Conservation (phyloP, 2,888 invertebrate genomes). For the Erebia palarica region DNA sequence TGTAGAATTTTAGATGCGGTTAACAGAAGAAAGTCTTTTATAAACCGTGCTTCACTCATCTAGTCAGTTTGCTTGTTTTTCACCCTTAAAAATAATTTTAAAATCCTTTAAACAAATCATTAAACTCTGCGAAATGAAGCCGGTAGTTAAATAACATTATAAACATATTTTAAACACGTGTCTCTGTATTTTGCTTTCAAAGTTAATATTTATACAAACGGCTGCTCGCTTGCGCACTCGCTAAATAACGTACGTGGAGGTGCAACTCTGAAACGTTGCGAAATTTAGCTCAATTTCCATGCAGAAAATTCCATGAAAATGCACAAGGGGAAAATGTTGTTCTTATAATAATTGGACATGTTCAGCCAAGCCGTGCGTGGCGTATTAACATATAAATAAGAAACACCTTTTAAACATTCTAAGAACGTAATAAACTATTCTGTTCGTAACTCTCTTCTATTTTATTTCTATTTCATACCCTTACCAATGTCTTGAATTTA, state of each 20-base stretch:
- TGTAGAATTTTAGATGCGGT: too few relatives aligned
- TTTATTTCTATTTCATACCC: neutral
- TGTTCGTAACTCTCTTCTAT: neutral
- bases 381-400: slow-evolving; percentile 80
- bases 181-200: slow-evolving; percentile 40
- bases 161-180: slow-evolving; percentile 38
- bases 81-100: neutral
- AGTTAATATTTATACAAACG: slow-evolving; percentile 61
- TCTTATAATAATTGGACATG: slow-evolving; percentile 79
- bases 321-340: slow-evolving; percentile 72
- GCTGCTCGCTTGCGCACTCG: slow-evolving; percentile 44
- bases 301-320: slow-evolving; percentile 73
- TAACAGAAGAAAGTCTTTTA: too few relatives aligned
- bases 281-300: slow-evolving; percentile 61
- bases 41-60: too few relatives aligned
- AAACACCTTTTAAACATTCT: slow-evolving; percentile 60
- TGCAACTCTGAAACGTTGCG: slow-evolving; percentile 55
- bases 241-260: slow-evolving; percentile 51
- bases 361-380: slow-evolving; percentile 75
- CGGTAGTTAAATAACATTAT: slow-evolving; percentile 34
- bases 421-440: slow-evolving; percentile 49
- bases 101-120: slow-evolving; percentile 10
- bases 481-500: too few relatives aligned
- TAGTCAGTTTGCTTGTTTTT: neutral
- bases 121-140: slow-evolving; percentile 31